These are phyloP conservation scores for Nysson spinosus DNA, from an alignment of 2,888 invertebrate genomes.

Conservation along the genomic window DNA sequence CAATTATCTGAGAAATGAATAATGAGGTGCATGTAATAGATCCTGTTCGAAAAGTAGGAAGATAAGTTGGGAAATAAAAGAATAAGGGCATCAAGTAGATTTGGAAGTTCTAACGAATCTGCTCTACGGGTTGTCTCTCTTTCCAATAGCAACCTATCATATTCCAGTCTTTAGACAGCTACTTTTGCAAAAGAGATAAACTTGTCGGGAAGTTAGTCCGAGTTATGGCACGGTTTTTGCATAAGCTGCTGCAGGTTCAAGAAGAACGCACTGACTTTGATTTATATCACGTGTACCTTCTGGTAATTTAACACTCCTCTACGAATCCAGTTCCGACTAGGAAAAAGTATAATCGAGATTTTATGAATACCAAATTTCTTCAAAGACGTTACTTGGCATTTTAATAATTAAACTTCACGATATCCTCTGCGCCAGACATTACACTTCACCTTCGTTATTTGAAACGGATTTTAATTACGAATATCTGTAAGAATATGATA, in stretches of 20 bases:
- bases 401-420: no score
- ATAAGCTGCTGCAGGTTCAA: constrained; percentile 27
- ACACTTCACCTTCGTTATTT: no score
- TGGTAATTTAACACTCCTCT: constrained; percentile 9
- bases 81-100: no score
- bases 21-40: no score
- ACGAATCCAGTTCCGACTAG: neutral
- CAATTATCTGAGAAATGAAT: no score
- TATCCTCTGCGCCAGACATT: no score
- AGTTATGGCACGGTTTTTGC: constrained; percentile 37
- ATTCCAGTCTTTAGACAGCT: constrained; percentile 8
- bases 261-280: constrained; percentile 5
- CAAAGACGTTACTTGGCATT: neutral
- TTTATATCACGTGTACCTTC: constrained; percentile 25
- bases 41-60: no score
- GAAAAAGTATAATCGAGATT: constrained; percentile 32
- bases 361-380: constrained; percentile 10
- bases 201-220: constrained; percentile 24
- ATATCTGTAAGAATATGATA: no score
- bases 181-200: constrained; percentile 28
- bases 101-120: neutral
- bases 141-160: constrained; percentile 4
- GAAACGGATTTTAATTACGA: no score
- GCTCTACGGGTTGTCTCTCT: constrained; percentile 1
- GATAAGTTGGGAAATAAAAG: no score